phyloP scores from a whole-genome alignment of 2,797 vertebrate genomes.

The Tangara arthus region DNA sequence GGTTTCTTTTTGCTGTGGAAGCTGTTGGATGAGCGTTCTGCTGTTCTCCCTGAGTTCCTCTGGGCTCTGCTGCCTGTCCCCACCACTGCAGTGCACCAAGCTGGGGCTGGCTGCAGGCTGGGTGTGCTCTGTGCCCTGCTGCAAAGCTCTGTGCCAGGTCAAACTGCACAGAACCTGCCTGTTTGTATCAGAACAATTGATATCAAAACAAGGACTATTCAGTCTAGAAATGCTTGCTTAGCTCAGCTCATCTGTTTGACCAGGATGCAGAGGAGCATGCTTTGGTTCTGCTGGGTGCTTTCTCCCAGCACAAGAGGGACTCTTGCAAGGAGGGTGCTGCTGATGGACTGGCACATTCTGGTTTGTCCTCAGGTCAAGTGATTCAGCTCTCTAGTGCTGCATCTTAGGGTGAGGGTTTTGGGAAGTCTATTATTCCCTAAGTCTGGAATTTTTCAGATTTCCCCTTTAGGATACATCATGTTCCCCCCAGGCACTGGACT shows the following conservation, averaged over 20 bases:
- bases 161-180: not conserved
- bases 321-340: not conserved
- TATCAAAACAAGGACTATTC: not conserved
- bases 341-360: rapidly evolving
- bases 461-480: not conserved
- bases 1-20: not conserved
- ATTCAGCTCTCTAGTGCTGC: not conserved
- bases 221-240: not conserved
- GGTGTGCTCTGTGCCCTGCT: not conserved
- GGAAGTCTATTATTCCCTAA: not conserved
- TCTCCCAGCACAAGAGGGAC: not conserved
- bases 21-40: not conserved
- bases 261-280: rapidly evolving
- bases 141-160: not conserved
- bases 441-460: not conserved
- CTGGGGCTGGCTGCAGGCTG: not conserved
- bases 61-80: not conserved
- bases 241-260: rapidly evolving
- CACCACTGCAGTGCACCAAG: rapidly evolving
- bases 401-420: not conserved
- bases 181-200: not conserved
- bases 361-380: not conserved
- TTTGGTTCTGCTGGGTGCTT: not conserved
- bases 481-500: not conserved
- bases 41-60: not conserved